Conservation (phyloP, 2,888 invertebrate genomes). For the Tetanocera ferruginea region DNA sequence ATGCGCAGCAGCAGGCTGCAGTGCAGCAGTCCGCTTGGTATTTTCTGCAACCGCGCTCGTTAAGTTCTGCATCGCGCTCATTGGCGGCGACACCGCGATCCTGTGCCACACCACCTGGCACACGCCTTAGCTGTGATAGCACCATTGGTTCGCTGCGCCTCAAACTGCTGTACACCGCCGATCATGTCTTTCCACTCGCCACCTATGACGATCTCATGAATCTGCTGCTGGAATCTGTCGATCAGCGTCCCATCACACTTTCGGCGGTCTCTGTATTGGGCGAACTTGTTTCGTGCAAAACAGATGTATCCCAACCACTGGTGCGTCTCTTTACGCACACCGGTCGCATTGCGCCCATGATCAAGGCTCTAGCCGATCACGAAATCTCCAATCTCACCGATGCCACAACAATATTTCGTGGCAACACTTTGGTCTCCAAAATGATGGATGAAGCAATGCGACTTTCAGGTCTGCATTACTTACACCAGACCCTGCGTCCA, state of each 20-base stretch:
- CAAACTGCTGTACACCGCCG: constrained; percentile 88
- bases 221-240: constrained; percentile 76
- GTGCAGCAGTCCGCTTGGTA: constrained; percentile 81
- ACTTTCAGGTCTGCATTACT: constrained; percentile 86
- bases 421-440: constrained; percentile 92
- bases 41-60: constrained; percentile 77
- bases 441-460: constrained; percentile 97
- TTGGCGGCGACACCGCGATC: constrained; percentile 72
- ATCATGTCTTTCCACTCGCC: constrained; percentile 87
- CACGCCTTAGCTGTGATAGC: constrained; percentile 75
- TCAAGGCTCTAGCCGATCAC: constrained; percentile 84
- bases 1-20: constrained; percentile 75
- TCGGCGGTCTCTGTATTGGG: constrained; percentile 86
- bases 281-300: constrained; percentile 87
- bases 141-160: constrained; percentile 86
- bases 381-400: constrained; percentile 95
- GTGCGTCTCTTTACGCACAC: constrained; percentile 89
- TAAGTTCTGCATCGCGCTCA: constrained; percentile 72
- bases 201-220: constrained; percentile 84
- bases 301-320: constrained; percentile 90
- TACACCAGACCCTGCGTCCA: constrained; percentile 86
- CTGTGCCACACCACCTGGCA: constrained; percentile 82
- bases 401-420: constrained; percentile 92
- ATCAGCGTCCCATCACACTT: constrained; percentile 78
- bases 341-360: constrained; percentile 86